These are phyloP conservation scores for Aphaenogaster rudis DNA, from an alignment of 1,140 invertebrate species.

Conservation along the genomic window DNA sequence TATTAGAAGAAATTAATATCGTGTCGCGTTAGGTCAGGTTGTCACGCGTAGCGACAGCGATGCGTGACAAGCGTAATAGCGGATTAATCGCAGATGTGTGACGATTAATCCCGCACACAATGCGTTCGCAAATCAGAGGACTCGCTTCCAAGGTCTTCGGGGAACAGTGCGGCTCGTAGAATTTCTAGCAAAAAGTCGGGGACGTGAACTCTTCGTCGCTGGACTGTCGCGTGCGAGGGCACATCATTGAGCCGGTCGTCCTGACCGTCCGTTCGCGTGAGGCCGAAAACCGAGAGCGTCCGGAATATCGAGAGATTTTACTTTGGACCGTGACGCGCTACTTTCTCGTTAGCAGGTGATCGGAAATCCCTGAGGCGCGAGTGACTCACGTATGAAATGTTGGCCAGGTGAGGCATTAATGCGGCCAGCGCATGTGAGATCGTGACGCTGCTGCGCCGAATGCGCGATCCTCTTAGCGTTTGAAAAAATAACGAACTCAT, in stretches of 20 bases:
- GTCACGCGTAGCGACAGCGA: neutral
- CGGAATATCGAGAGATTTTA: constrained; percentile 18
- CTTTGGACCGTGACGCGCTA: constrained; percentile 31
- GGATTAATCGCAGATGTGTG: constrained; percentile 27
- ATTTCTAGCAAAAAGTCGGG: neutral
- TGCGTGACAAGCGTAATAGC: constrained; percentile 29
- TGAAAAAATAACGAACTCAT: neutral
- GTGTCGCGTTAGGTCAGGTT: neutral
- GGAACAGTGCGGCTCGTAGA: neutral
- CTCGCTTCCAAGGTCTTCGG: constrained; percentile 10
- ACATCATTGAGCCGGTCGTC: neutral
- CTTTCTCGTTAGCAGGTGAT: constrained; percentile 53
- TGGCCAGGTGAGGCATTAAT: constrained; percentile 26
- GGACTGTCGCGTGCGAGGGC: neutral
- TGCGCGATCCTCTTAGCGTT: neutral
- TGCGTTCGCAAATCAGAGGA: constrained; percentile 18
- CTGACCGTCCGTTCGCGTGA: neutral
- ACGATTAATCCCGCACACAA: constrained; percentile 30
- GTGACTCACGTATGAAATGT: constrained; percentile 44
- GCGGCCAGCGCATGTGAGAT: constrained; percentile 12
- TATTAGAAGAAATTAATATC: constrained; percentile 18
- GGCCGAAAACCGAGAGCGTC: neutral
- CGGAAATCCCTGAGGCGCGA: constrained; percentile 44
- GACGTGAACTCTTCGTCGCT: neutral
- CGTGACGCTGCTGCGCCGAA: neutral